Conservation (phyloP, 2,113 vertebrate genomes). For the Tragulus kanchil region DNA sequence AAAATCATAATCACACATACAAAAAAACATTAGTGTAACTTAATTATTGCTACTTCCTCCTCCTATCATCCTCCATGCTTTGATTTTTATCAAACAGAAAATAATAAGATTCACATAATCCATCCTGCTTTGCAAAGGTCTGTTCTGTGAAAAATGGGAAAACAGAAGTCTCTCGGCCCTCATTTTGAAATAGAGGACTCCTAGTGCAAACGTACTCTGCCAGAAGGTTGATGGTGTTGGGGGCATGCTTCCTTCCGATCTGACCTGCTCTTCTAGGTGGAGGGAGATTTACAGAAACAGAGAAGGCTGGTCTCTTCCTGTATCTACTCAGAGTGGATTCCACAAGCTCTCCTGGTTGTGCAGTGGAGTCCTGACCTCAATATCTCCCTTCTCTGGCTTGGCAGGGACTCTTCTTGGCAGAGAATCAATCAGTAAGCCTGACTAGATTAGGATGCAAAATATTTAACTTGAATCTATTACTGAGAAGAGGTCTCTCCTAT, state of each 20-base stretch:
- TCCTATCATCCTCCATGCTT: not conserved
- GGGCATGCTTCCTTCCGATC: rapidly evolving
- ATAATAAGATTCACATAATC: not conserved
- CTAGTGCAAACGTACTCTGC: not conserved
- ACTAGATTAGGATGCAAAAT: slow-evolving; percentile 69
- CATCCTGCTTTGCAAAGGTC: not conserved
- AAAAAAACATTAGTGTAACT: not conserved
- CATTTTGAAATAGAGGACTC: not conserved
- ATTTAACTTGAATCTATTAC: slow-evolving; percentile 69
- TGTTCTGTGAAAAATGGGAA: not conserved
- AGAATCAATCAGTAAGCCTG: slow-evolving; percentile 20
- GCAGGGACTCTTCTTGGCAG: not conserved
- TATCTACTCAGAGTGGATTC: not conserved
- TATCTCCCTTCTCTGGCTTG: not conserved
- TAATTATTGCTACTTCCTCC: not conserved
- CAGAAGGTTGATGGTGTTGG: not conserved
- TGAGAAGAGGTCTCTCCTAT: slow-evolving; percentile 38
- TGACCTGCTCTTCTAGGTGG: not conserved
- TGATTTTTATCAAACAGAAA: not conserved
- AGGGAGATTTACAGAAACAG: not conserved
- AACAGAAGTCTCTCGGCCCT: not conserved
- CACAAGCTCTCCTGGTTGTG: not conserved
- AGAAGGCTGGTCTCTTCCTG: not conserved
- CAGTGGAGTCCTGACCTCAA: not conserved
- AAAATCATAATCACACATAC: not conserved